These are phyloP conservation scores for Embidobia sp. DNA, from an alignment of 2,888 invertebrate species.

Conservation along the genomic window DNA sequence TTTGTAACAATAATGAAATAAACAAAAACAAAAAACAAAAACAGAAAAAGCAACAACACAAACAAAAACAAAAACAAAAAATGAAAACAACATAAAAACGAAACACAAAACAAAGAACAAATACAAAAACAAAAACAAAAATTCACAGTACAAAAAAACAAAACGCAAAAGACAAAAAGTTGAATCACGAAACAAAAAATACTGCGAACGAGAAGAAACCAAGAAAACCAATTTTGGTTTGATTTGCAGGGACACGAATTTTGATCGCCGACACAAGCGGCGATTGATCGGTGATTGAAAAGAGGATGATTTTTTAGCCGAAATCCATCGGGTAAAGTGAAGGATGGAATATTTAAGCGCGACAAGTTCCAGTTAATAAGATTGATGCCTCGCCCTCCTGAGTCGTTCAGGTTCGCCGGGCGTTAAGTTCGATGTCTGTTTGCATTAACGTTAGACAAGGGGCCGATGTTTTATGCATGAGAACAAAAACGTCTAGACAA, in stretches of 20 bases:
- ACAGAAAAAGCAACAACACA: too few species aligned
- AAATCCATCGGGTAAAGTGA: conserved; percentile 67
- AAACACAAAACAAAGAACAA: too few species aligned
- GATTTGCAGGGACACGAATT: conserved; percentile 25
- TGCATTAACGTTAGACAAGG: conserved; percentile 73
- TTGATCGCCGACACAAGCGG: conserved; percentile 6
- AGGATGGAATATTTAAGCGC: conserved; percentile 64
- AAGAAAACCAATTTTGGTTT: conserved; percentile 12
- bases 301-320: conserved; percentile 43
- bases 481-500: conserved; percentile 70
- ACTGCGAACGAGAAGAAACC: too few species aligned
- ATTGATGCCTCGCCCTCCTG: conserved; percentile 69
- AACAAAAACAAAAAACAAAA: too few species aligned
- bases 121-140: too few species aligned
- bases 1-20: too few species aligned
- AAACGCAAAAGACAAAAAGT: too few species aligned
- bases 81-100: too few species aligned
- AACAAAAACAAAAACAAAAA: too few species aligned
- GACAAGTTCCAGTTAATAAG: conserved; percentile 70
- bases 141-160: too few species aligned
- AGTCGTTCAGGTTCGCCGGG: conserved; percentile 41
- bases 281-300: conserved; percentile 44
- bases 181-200: too few species aligned
- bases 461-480: conserved; percentile 76
- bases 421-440: conserved; percentile 71